Percentiles rank a stretch among this genome's conserved stretches.
phyloP scores from a whole-genome alignment of 2,888 invertebrate genomes.

The Meloe dianella region DNA sequence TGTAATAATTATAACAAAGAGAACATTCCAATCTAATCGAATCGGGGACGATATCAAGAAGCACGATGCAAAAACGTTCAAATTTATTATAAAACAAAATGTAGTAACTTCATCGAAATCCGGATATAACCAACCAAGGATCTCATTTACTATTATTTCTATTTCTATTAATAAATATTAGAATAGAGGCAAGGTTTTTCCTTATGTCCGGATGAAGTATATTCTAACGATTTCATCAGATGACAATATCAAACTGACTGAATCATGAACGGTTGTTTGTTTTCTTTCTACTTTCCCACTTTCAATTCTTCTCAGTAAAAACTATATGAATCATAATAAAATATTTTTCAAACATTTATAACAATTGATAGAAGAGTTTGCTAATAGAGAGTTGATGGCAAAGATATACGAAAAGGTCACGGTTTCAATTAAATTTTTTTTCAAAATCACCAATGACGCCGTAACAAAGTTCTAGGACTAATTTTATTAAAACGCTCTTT shows the following conservation, averaged over 20 bases:
- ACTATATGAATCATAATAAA: neutral
- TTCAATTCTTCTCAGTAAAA: slow-evolving; percentile 1
- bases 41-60: neutral
- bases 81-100: neutral
- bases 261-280: neutral
- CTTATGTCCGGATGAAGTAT: slow-evolving; percentile 15
- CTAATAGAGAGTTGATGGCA: neutral
- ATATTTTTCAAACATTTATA: neutral
- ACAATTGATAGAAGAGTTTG: neutral
- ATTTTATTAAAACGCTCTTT: neutral
- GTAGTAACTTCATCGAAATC: slow-evolving; percentile 11
- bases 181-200: slow-evolving; percentile 12
- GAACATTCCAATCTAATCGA: neutral
- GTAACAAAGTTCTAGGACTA: slow-evolving; percentile 12
- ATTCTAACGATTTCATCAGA: neutral
- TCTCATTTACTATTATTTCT: slow-evolving; percentile 1
- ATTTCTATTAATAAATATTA: neutral
- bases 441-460: neutral
- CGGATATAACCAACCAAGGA: slow-evolving; percentile 17
- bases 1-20: neutral
- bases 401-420: slow-evolving; percentile 10
- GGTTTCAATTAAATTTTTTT: slow-evolving; percentile 10
- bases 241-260: neutral
- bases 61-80: neutral
- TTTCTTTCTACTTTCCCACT: neutral